A percentile compares a stretch with the other conserved stretches of the same genome.
Conservation (phyloP, 2,888 invertebrate genomes). For the Macaria notata region DNA sequence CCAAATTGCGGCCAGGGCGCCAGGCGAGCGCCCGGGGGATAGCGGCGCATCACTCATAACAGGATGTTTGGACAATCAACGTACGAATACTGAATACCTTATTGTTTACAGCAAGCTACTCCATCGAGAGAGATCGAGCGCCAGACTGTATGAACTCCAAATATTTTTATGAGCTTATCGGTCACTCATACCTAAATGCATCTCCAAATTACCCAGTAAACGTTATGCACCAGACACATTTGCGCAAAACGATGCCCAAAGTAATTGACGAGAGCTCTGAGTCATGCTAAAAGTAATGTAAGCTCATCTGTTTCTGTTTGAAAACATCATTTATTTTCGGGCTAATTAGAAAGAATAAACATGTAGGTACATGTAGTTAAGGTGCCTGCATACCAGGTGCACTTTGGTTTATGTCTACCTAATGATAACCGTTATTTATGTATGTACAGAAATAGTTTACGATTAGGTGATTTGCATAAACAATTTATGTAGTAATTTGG, state of each 20-base stretch:
- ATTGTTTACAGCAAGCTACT: constrained; percentile 39
- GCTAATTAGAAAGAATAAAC: constrained; percentile 15
- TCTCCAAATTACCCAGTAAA: neutral
- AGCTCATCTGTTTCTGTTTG: constrained; percentile 10
- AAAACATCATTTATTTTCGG: constrained; percentile 9
- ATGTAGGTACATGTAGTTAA: neutral
- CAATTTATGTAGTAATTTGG: constrained; percentile 29
- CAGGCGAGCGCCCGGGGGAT: constrained; percentile 52
- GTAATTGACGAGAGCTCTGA: constrained; percentile 5
- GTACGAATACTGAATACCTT: constrained; percentile 52
- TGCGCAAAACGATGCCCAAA: neutral
- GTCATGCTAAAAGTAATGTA: constrained; percentile 3
- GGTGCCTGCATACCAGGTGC: constrained; percentile 4
- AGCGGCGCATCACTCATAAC: constrained; percentile 52
- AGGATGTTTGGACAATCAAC: constrained; percentile 72
- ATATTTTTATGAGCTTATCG: constrained; percentile 8
- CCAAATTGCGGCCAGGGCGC: constrained; percentile 60
- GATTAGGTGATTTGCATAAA: constrained; percentile 10
- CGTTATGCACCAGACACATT: neutral
- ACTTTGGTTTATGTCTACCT: constrained; percentile 4
- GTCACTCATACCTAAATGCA: neutral
- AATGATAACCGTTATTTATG: constrained; percentile 13
- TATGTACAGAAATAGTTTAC: constrained; percentile 7
- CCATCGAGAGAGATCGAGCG: constrained; percentile 21
- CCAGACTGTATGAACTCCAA: constrained; percentile 10